Evolutionary conservation across 2,113 vertebrate genomes (phyloP).

Genomic region (Xiphophorus maculatus): DNA sequence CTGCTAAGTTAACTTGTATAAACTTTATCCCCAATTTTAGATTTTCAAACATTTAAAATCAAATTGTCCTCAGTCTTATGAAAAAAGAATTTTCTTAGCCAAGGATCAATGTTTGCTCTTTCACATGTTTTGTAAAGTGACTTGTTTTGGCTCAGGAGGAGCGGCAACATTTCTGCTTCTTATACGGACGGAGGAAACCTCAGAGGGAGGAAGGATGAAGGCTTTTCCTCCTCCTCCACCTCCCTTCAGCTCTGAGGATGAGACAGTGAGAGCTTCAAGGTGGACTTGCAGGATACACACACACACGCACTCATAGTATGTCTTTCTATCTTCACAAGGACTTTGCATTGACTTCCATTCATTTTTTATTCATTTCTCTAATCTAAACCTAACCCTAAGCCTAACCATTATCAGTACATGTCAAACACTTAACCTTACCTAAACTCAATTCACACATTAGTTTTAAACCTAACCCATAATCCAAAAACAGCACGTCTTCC

Average conservation of each 20-base stretch:
- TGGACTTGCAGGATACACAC: constrained; percentile 50
- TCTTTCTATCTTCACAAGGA: too few relatives aligned
- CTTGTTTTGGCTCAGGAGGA: constrained; percentile 49
- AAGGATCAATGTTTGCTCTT: neutral
- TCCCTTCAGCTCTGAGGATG: constrained; percentile 37
- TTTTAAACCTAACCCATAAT: too few relatives aligned
- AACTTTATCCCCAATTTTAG: neutral
- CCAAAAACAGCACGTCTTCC: too few relatives aligned
- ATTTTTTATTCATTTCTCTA: too few relatives aligned
- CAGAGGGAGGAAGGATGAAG: constrained; percentile 42
- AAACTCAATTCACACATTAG: too few relatives aligned
- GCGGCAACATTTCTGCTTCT: constrained; percentile 53
- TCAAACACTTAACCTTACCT: too few relatives aligned
- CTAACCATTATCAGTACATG: too few relatives aligned
- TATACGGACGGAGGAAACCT: constrained; percentile 54
- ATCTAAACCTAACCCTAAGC: too few relatives aligned
- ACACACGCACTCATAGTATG: neutral
- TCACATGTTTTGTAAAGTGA: constrained; percentile 43
- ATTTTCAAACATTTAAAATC: neutral
- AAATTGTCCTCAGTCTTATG: neutral
- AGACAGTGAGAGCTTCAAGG: constrained; percentile 64
- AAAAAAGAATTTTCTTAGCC: neutral
- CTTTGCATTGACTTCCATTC: too few relatives aligned
- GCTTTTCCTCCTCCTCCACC: constrained; percentile 39
- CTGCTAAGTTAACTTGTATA: neutral